Evolutionary conservation across 2,113 vertebrate species (phyloP).

Genomic region (Mungos mungo): DNA sequence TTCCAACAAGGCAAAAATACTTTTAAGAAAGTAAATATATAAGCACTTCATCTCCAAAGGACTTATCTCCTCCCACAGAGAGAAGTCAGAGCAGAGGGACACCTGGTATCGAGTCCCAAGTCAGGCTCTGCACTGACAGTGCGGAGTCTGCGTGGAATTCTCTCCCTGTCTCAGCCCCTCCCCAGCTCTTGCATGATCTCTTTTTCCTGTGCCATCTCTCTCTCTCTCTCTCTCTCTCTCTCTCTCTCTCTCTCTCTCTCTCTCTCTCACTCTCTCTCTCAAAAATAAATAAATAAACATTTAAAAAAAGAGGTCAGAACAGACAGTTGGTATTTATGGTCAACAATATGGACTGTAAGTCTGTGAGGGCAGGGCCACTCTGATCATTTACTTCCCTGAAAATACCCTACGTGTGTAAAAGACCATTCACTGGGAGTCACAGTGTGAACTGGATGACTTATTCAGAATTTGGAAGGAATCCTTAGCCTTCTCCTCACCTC

Average conservation of each 20-base stretch:
- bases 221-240: too few relatives aligned
- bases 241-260: too few relatives aligned
- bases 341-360: not conserved
- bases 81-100: not conserved
- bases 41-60: not conserved
- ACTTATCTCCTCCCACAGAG: not conserved
- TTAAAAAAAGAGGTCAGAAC: not conserved
- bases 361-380: not conserved
- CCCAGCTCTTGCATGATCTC: too few relatives aligned
- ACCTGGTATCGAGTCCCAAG: too few relatives aligned
- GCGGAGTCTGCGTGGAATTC: too few relatives aligned
- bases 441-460: not conserved
- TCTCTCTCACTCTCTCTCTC: too few relatives aligned
- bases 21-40: not conserved
- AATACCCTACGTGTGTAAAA: not conserved
- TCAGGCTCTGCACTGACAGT: too few relatives aligned
- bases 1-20: not conserved
- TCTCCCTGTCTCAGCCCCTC: too few relatives aligned
- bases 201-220: too few relatives aligned
- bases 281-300: too few relatives aligned
- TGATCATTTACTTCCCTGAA: not conserved
- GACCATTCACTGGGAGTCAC: not conserved
- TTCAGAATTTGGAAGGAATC: not conserved
- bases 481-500: not conserved
- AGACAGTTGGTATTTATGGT: not conserved